These are phyloP conservation scores for Harpalus rufipes DNA, from an alignment of 2,888 invertebrate species.

Conservation along the genomic window DNA sequence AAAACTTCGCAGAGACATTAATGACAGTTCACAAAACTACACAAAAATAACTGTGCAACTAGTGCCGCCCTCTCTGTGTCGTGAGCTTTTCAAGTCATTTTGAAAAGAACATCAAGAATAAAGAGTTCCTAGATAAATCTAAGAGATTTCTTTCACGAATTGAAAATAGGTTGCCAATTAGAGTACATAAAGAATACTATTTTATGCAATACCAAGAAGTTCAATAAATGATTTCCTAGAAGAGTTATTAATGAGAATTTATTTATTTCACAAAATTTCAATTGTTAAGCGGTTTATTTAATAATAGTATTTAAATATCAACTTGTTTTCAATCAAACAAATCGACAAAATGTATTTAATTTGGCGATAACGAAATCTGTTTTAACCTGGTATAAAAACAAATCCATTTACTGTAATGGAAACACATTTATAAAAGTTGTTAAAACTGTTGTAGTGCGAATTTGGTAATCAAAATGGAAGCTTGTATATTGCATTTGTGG, in stretches of 20 bases:
- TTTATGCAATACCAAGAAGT: no score
- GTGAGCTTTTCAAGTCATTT: no score
- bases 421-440: background rate
- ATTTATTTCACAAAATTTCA: background rate
- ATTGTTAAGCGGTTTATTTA: background rate
- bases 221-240: no score
- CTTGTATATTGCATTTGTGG: background rate
- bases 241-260: background rate
- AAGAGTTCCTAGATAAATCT: no score
- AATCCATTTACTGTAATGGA: background rate
- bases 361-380: background rate
- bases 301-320: background rate
- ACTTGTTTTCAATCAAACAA: background rate
- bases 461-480: slow-evolving; percentile 12
- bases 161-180: no score
- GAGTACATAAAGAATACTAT: no score
- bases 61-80: no score
- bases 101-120: no score
- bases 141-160: no score
- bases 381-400: slow-evolving; percentile 1
- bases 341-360: slow-evolving; percentile 16
- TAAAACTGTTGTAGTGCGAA: slow-evolving; percentile 2
- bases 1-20: no score
- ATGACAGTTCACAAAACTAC: no score
- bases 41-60: no score